Conservation (phyloP, 2,113 vertebrate genomes). For the Plestiodon gilberti region DNA sequence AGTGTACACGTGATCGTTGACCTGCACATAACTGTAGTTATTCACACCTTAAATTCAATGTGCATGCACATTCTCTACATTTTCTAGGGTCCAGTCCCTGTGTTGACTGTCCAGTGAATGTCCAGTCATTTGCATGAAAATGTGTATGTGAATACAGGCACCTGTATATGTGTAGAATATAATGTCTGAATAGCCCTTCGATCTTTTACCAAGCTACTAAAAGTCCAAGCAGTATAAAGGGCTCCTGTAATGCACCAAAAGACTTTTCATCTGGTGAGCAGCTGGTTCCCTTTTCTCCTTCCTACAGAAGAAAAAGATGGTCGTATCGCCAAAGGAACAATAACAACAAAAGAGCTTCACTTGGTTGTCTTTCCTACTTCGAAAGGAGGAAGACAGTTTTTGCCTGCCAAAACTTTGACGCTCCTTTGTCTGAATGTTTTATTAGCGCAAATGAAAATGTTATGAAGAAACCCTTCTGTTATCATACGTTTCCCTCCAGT, state of each 20-base stretch:
- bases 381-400: slow-evolving; percentile 51
- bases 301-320: slow-evolving; percentile 39
- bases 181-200: too few relatives aligned
- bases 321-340: slow-evolving; percentile 41
- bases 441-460: slow-evolving; percentile 49
- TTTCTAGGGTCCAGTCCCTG: too few relatives aligned
- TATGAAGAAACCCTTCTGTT: slow-evolving; percentile 37
- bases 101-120: too few relatives aligned
- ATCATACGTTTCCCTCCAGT: slow-evolving; percentile 46
- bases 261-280: slow-evolving; percentile 57
- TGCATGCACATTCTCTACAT: too few relatives aligned
- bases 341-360: neutral
- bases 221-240: slow-evolving; percentile 25
- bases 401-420: slow-evolving; percentile 49
- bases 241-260: slow-evolving; percentile 36
- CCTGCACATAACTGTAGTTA: too few relatives aligned
- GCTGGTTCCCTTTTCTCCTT: slow-evolving; percentile 47
- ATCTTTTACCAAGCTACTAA: neutral
- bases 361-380: slow-evolving; percentile 52
- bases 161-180: too few relatives aligned
- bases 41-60: too few relatives aligned
- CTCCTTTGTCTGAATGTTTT: slow-evolving; percentile 63
- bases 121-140: too few relatives aligned
- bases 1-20: too few relatives aligned
- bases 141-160: too few relatives aligned